A percentile compares a stretch with the other conserved stretches of the same genome.
These are phyloP conservation scores for Apoderus coryli DNA, from an alignment of 2,888 invertebrate species.

Conservation along the genomic window DNA sequence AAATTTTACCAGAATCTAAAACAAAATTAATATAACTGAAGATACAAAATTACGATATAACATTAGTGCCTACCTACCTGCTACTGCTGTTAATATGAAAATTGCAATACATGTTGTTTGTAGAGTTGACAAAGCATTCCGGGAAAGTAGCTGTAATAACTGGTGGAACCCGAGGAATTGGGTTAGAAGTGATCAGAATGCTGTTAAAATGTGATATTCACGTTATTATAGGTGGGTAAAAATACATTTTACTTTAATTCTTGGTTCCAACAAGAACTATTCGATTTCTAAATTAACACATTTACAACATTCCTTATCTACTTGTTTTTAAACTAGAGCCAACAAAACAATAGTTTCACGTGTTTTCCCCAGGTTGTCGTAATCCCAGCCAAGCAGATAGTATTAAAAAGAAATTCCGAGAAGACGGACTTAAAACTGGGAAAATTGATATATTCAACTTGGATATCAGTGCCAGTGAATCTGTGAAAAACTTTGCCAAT, in stretches of 20 bases:
- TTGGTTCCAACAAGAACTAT: no score
- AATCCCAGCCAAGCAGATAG: slow-evolving; percentile 42
- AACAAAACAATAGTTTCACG: no score
- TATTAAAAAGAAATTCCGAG: slow-evolving; percentile 34
- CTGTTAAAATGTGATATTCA: slow-evolving; percentile 62
- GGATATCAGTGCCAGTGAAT: slow-evolving; percentile 62
- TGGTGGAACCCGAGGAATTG: slow-evolving; percentile 78
- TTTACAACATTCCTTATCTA: no score
- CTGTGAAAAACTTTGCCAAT: slow-evolving; percentile 60
- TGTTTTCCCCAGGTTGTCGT: slow-evolving; percentile 58
- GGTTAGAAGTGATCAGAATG: slow-evolving; percentile 59
- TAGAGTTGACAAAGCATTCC: slow-evolving; percentile 30
- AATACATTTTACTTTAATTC: slow-evolving; percentile 6
- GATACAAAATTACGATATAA: no score
- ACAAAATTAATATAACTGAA: no score
- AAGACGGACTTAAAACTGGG: slow-evolving; percentile 39
- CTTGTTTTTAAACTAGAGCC: no score
- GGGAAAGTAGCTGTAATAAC: slow-evolving; percentile 68
- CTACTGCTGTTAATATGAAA: no score
- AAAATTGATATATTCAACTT: slow-evolving; percentile 51
- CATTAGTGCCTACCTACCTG: no score
- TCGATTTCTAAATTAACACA: no score
- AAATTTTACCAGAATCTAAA: no score
- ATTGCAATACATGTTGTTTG: slow-evolving; percentile 10
- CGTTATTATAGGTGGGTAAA: slow-evolving; percentile 51